Evolutionary conservation across 2,113 vertebrate genomes (phyloP).

Genomic region (Phylloscopus whistleri): DNA sequence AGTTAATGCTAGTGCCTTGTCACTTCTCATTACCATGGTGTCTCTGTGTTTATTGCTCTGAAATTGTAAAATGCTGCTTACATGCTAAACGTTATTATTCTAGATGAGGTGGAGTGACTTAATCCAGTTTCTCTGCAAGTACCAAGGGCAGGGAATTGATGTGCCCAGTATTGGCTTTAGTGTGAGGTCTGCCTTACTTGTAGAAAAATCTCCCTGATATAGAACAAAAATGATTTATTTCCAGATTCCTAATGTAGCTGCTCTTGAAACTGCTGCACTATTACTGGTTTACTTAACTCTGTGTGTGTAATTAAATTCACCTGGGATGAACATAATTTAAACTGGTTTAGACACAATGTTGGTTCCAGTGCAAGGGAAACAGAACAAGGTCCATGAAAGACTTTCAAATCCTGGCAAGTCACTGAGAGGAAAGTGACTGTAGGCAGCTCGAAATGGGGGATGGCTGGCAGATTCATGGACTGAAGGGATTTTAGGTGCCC

Average conservation of each 20-base stretch:
- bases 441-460: background rate
- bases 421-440: background rate
- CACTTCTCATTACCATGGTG: conserved; percentile 26
- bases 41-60: conserved; percentile 12
- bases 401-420: background rate
- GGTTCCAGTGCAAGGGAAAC: background rate
- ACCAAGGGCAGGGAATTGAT: background rate
- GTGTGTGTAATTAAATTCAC: background rate
- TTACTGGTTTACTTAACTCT: background rate
- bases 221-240: background rate
- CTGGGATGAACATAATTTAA: background rate
- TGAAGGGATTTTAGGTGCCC: background rate
- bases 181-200: background rate
- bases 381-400: background rate
- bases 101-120: background rate
- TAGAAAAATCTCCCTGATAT: background rate
- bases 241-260: background rate
- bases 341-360: background rate
- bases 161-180: background rate
- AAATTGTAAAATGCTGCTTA: conserved; percentile 8
- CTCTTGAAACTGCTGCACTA: background rate
- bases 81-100: background rate
- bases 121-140: background rate
- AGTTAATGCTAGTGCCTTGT: conserved; percentile 17
- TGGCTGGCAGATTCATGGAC: background rate